These are phyloP conservation scores for Drosophila subpulchrella DNA, from an alignment of 1,140 invertebrate species.

Conservation along the genomic window DNA sequence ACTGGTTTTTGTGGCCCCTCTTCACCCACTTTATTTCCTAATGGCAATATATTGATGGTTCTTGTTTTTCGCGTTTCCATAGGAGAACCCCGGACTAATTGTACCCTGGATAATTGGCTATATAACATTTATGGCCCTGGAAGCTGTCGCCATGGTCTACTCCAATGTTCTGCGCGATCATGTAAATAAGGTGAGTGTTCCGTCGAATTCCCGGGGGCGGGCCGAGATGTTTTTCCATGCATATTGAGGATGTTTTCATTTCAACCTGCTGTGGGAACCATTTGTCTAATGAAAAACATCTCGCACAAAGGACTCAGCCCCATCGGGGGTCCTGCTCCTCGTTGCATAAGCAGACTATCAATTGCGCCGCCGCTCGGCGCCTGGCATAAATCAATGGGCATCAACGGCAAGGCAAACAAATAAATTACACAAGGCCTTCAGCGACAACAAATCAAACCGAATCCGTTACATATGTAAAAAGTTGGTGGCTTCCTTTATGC, in stretches of 20 bases:
- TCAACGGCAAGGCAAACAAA: slow-evolving; percentile 64
- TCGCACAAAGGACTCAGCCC: slow-evolving; percentile 23
- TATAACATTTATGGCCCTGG: slow-evolving; percentile 90
- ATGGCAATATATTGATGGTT: slow-evolving; percentile 2
- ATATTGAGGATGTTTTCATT: slow-evolving; percentile 54
- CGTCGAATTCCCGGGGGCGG: not conserved
- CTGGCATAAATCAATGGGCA: slow-evolving; percentile 72
- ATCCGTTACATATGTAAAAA: slow-evolving; percentile 78
- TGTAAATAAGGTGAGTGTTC: slow-evolving; percentile 88
- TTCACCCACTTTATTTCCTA: slow-evolving; percentile 6
- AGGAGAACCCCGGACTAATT: slow-evolving; percentile 89
- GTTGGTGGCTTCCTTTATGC: slow-evolving; percentile 53
- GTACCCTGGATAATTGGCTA: slow-evolving; percentile 90
- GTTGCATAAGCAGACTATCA: slow-evolving; percentile 35
- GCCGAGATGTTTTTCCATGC: slow-evolving; percentile 54
- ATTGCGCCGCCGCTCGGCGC: slow-evolving; percentile 20
- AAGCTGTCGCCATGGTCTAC: slow-evolving; percentile 91
- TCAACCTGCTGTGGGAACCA: slow-evolving; percentile 31
- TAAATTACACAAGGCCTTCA: slow-evolving; percentile 65
- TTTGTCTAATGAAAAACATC: slow-evolving; percentile 65
- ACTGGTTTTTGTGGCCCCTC: slow-evolving; percentile 4
- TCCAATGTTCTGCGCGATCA: slow-evolving; percentile 91
- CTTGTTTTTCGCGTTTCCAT: slow-evolving; percentile 32
- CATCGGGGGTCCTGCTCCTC: slow-evolving; percentile 19
- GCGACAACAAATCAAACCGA: slow-evolving; percentile 51